phyloP scores from a whole-genome alignment of 1,140 invertebrate species.

The Halyomorpha halys region DNA sequence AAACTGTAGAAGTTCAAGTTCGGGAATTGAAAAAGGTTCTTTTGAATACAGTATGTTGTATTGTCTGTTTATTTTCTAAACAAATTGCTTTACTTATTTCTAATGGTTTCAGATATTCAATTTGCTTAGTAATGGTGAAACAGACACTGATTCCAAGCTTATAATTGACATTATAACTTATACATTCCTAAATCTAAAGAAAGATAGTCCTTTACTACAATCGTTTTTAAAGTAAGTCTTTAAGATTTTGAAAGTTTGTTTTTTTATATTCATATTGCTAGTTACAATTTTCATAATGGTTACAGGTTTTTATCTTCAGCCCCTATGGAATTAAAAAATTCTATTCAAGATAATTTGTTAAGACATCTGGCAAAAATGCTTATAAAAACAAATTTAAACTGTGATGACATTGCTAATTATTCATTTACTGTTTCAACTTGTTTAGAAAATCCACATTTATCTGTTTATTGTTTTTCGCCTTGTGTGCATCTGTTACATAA shows the following conservation, averaged over 20 bases:
- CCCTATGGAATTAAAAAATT: background rate
- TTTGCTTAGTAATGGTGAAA: background rate
- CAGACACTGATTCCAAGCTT: background rate
- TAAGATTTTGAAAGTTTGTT: background rate
- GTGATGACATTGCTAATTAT: background rate
- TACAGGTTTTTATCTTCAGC: background rate
- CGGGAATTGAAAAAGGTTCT: background rate
- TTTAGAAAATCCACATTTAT: background rate
- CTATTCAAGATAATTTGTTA: background rate
- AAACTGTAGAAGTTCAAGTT: conserved; percentile 5
- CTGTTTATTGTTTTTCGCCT: background rate
- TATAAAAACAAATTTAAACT: background rate
- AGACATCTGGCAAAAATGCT: background rate
- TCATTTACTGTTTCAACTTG: background rate
- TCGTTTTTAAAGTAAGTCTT: background rate
- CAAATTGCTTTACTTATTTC: background rate
- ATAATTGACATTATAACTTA: background rate
- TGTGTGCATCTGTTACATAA: background rate
- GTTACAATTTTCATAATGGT: background rate
- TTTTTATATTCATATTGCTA: background rate
- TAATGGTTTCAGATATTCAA: background rate
- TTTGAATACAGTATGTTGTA: background rate
- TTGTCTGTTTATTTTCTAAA: too few species aligned
- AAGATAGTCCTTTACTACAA: background rate
- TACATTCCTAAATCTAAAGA: background rate